Evolutionary conservation across 1,140 invertebrate genomes (phyloP), one percentile per base, ranked within the genome.

Genomic region (Aleiodes sp.): DNA sequence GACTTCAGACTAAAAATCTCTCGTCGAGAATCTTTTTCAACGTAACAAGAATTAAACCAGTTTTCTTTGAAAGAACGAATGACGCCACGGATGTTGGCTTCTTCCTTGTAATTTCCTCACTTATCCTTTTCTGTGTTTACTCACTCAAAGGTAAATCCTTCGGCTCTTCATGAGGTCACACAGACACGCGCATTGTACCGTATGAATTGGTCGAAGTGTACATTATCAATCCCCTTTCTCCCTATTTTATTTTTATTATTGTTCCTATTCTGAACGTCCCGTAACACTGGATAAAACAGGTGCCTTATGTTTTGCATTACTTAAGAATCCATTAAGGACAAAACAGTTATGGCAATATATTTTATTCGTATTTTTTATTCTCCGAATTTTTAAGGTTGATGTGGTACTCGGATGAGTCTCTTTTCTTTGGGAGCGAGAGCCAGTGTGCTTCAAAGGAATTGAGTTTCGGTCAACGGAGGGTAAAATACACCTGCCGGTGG

Each of bases 301-400:
- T 66, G 65, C 59, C 52, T 57, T 21, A 56, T 29, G 52, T 21
- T 28, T 26, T 14, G 43, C 33, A 66, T 59, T 59, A 66, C 29
- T 41, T 14, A 9, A 26, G 43, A 66, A 66, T 59, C 31, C 65
- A 66, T 66, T 7, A 33, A 57, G 46, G 56, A 56, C 65, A 66
- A 31, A 66, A 57, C 65, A 31, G 46, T 66, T 33, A 56, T 56
- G 65, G 21, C 46, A 31, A 59, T 59, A 26, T 21, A 52, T 29
- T 59, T 29, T 59, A 59, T 59, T 59, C 28, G 12, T 12, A 14
- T 31, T 59, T 59, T 59, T 0, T 31, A n/a, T n/a, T n/a, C n/a
- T n/a, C n/a, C n/a, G n/a, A n/a, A n/a, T n/a, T n/a, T n/a, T n/a
- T n/a, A n/a, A n/a, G n/a, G n/a, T n/a, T n/a, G n/a, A n/a, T n/a